phyloP scores from a whole-genome alignment of 2,888 invertebrate species.

The Halictus quadricinctus region DNA sequence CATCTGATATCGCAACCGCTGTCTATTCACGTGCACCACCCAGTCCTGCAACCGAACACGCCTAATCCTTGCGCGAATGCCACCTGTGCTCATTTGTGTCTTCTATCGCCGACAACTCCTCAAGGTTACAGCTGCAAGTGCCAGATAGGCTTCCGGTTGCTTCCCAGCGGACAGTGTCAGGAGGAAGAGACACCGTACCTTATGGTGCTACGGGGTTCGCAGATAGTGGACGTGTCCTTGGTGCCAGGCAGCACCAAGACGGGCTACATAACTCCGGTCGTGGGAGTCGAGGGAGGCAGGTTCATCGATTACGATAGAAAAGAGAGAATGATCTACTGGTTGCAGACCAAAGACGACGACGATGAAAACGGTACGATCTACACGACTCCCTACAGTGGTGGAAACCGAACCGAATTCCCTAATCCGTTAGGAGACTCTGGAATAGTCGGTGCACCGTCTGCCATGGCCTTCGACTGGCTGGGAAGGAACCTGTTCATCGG shows the following conservation, averaged over 20 bases:
- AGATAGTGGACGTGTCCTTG: slow-evolving; percentile 92
- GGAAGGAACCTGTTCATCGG: slow-evolving; percentile 97
- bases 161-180: slow-evolving; percentile 87
- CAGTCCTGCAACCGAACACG: slow-evolving; percentile 93
- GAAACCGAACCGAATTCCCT: slow-evolving; percentile 92
- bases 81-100: slow-evolving; percentile 94
- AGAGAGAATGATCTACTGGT: slow-evolving; percentile 93
- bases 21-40: slow-evolving; percentile 97
- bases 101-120: slow-evolving; percentile 90
- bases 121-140: slow-evolving; percentile 94
- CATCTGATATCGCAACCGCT: slow-evolving; percentile 97
- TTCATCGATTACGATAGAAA: slow-evolving; percentile 96
- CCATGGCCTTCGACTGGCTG: slow-evolving; percentile 98
- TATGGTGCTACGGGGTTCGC: slow-evolving; percentile 94
- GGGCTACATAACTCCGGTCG: slow-evolving; percentile 92
- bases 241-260: slow-evolving; percentile 90
- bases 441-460: slow-evolving; percentile 95
- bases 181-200: slow-evolving; percentile 95
- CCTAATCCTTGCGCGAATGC: slow-evolving; percentile 90
- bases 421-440: slow-evolving; percentile 88
- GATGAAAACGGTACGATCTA: slow-evolving; percentile 94
- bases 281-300: slow-evolving; percentile 93
- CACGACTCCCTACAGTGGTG: slow-evolving; percentile 92
- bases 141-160: slow-evolving; percentile 91
- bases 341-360: slow-evolving; percentile 88